A percentile compares a stretch with the other conserved stretches of the same genome.
Evolutionary conservation across 2,797 vertebrate genomes (phyloP).

Genomic region (Lepidocolaptes lacrymiger): DNA sequence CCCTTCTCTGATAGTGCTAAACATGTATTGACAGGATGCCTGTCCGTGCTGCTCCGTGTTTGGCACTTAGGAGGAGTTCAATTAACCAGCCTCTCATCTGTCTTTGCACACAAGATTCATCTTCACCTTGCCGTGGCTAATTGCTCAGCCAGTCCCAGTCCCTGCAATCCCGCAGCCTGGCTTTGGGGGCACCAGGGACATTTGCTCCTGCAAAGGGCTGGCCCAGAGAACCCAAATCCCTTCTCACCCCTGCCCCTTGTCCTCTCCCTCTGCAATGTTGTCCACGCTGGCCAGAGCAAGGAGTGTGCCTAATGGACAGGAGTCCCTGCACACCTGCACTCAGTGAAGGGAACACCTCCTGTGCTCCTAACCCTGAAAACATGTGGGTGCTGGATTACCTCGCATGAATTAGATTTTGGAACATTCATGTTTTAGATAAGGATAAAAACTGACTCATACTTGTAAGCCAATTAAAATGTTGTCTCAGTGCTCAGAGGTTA

Average conservation of each 20-base stretch:
- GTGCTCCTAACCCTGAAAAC: neutral
- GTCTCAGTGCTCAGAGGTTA: constrained; percentile 51
- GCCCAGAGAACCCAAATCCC: neutral
- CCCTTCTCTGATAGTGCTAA: neutral
- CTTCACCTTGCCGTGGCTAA: constrained; percentile 19
- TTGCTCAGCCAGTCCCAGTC: neutral
- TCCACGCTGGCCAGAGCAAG: neutral
- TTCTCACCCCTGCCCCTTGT: neutral
- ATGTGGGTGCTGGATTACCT: neutral
- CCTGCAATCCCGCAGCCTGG: neutral
- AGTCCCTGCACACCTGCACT: neutral
- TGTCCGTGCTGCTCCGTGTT: neutral
- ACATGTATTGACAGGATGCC: neutral
- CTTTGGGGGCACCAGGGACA: neutral
- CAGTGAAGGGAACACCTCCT: neutral
- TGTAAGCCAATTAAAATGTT: constrained; percentile 64
- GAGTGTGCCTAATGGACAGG: constrained; percentile 4
- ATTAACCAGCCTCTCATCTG: constrained; percentile 39
- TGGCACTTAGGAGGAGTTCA: constrained; percentile 34
- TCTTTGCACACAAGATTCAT: neutral
- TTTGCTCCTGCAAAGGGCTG: neutral
- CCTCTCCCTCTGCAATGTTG: constrained; percentile 1
- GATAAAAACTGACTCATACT: constrained; percentile 28
- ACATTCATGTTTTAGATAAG: neutral
- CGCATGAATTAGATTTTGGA: constrained; percentile 40